A percentile compares a stretch with the other conserved stretches of the same genome.
These are phyloP conservation scores for Lophius americanus DNA, from an alignment of 2,797 vertebrate genomes.

Conservation along the genomic window DNA sequence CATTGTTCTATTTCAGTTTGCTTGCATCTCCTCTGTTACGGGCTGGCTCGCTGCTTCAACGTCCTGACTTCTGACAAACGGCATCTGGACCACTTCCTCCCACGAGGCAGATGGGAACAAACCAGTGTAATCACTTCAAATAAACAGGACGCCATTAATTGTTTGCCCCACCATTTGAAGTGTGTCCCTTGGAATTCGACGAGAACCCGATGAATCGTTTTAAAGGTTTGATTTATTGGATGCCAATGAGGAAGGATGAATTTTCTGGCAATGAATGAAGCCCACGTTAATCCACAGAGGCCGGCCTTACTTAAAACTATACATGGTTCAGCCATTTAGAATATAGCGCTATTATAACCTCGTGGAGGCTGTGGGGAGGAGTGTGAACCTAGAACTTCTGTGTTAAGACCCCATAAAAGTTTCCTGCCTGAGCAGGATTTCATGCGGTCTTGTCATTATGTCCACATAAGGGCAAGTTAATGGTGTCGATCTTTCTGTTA, in stretches of 20 bases:
- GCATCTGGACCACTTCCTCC: constrained; percentile 79
- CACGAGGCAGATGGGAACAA: constrained; percentile 73
- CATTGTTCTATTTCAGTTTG: constrained; percentile 82
- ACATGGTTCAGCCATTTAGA: constrained; percentile 23
- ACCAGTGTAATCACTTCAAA: constrained; percentile 76
- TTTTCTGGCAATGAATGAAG: constrained; percentile 54
- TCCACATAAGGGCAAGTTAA: no score
- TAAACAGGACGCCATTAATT: constrained; percentile 80
- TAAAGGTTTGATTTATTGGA: constrained; percentile 65
- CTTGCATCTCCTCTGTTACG: constrained; percentile 70
- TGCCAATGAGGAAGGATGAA: constrained; percentile 66
- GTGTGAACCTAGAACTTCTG: background rate
- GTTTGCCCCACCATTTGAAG: constrained; percentile 73
- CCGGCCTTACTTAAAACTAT: constrained; percentile 42
- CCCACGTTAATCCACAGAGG: constrained; percentile 45
- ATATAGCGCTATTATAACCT: constrained; percentile 1
- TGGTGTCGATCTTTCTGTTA: no score
- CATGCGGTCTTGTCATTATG: no score
- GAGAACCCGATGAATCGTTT: constrained; percentile 72
- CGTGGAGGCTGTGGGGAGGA: background rate
- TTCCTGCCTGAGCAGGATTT: background rate
- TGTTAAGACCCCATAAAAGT: background rate
- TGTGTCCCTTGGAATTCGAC: constrained; percentile 58
- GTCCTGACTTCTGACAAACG: constrained; percentile 78
- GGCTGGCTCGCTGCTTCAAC: constrained; percentile 62